These are phyloP conservation scores for Onychostoma macrolepis DNA, from an alignment of 2,113 vertebrate species.

Conservation along the genomic window DNA sequence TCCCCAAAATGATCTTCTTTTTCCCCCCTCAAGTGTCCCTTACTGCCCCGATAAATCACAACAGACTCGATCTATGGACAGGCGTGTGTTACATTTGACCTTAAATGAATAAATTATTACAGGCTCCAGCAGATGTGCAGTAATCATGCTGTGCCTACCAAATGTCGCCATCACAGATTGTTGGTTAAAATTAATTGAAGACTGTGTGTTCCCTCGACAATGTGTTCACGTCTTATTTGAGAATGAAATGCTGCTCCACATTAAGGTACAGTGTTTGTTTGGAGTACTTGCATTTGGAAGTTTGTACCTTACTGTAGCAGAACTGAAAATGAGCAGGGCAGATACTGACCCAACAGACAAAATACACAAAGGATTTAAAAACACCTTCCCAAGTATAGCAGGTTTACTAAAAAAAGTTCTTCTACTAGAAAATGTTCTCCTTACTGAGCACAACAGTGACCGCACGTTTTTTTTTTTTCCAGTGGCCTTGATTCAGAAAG, in stretches of 20 bases:
- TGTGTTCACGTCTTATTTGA: not conserved
- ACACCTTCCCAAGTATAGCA: not conserved
- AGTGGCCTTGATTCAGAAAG: not conserved
- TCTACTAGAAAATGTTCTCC: not conserved
- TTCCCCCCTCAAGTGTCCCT: not conserved
- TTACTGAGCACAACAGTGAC: not conserved
- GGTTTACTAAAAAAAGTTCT: not conserved
- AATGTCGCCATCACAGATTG: constrained; percentile 28
- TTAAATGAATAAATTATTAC: constrained; percentile 18
- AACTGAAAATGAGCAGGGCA: not conserved
- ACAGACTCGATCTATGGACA: not conserved
- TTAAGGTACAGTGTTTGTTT: not conserved
- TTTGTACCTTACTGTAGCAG: not conserved
- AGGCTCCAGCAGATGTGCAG: constrained; percentile 23
- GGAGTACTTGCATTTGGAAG: not conserved
- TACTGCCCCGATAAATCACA: constrained; percentile 8
- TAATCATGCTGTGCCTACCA: constrained; percentile 15
- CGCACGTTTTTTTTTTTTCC: not conserved
- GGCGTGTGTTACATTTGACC: constrained; percentile 15
- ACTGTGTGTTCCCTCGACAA: not conserved
- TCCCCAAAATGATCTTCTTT: not conserved
- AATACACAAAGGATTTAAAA: not conserved
- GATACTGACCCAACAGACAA: not conserved
- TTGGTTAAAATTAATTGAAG: not conserved
- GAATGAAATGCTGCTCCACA: not conserved